Evolutionary conservation across 2,888 invertebrate genomes (phyloP).

Genomic region (Mimachlamys varia): DNA sequence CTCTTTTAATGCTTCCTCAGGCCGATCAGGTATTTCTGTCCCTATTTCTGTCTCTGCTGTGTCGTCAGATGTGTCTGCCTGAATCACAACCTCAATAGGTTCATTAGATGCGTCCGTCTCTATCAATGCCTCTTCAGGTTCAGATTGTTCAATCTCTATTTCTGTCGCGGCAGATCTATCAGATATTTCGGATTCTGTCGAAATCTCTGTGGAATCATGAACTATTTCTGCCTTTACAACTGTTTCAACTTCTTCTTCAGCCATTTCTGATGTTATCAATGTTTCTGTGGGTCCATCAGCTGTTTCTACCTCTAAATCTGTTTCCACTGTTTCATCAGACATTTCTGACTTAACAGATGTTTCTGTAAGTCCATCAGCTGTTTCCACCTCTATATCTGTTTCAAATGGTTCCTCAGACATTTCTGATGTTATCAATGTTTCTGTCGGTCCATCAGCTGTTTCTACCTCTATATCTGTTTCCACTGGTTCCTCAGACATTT

Average conservation of each 20-base stretch:
- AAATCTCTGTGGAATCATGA: background rate
- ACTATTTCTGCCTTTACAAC: background rate
- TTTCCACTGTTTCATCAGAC: background rate
- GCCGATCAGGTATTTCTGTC: conserved; percentile 28
- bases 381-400: background rate
- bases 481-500: conserved; percentile 29
- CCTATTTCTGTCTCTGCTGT: conserved; percentile 4
- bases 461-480: background rate
- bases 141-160: background rate
- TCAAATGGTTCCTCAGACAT: background rate
- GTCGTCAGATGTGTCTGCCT: conserved; percentile 41
- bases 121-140: background rate
- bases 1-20: background rate
- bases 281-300: conserved; percentile 55
- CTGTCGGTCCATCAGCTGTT: conserved; percentile 9
- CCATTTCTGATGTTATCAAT: conserved; percentile 48
- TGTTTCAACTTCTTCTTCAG: background rate
- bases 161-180: background rate
- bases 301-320: conserved; percentile 45
- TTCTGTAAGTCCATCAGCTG: too few species aligned
- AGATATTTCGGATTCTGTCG: background rate
- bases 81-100: background rate
- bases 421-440: background rate
- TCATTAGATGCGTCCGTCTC: background rate
- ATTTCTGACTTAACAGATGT: conserved; percentile 62